Percentiles rank a stretch among this genome's conserved stretches.
These are phyloP conservation scores for Gnathonemus echidnorhynchus DNA, from an alignment of 2,113 vertebrate genomes.

Conservation along the genomic window DNA sequence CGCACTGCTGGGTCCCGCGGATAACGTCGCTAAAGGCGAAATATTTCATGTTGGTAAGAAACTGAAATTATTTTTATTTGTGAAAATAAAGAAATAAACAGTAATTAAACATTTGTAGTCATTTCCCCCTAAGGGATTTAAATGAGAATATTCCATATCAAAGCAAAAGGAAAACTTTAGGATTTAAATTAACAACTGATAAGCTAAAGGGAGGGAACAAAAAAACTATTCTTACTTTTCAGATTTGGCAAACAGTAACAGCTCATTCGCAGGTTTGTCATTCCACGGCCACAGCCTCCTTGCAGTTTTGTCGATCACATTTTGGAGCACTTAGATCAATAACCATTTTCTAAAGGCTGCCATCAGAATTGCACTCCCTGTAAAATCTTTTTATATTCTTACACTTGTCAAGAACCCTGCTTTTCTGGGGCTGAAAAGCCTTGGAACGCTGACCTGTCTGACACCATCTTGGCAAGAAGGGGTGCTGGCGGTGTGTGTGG, in stretches of 20 bases:
- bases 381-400: background rate
- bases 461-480: background rate
- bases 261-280: background rate
- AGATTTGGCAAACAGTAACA: background rate
- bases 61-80: background rate
- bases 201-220: background rate
- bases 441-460: background rate
- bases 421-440: background rate
- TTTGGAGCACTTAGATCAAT: background rate
- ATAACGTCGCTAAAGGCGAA: background rate
- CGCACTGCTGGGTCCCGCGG: background rate
- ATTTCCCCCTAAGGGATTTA: background rate
- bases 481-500: background rate
- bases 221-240: background rate
- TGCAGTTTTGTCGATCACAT: background rate
- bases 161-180: background rate
- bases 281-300: background rate
- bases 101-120: slow-evolving; percentile 1
- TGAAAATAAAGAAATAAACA: background rate
- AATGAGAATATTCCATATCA: background rate
- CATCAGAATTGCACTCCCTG: background rate
- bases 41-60: background rate
- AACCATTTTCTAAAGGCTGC: background rate
- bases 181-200: background rate
- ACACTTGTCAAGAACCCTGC: background rate